phyloP scores from a whole-genome alignment of 2,113 vertebrate genomes.

The Alces alces region DNA sequence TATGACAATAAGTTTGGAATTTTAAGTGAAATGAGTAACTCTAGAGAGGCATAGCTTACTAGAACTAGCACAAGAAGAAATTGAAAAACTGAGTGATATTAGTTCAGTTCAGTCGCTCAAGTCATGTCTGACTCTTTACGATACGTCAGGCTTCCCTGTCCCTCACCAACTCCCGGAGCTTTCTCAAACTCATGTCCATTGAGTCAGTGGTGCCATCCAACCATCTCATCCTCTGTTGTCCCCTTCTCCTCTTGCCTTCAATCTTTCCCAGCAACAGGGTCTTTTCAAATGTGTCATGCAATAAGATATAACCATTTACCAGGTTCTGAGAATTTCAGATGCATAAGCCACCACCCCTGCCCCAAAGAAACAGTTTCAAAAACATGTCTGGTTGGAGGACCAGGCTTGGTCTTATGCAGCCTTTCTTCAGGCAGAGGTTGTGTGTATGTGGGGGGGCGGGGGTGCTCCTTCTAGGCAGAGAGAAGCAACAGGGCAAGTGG shows the following conservation, averaged over 20 bases:
- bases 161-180: background rate
- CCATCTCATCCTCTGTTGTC: background rate
- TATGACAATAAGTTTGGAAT: background rate
- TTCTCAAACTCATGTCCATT: background rate
- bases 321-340: background rate
- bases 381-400: background rate
- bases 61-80: background rate
- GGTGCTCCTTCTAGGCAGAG: background rate
- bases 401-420: background rate
- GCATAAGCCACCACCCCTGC: background rate
- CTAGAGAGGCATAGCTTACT: background rate
- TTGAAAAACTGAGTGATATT: background rate
- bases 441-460: fast-evolving
- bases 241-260: background rate
- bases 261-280: background rate
- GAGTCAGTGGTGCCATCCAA: background rate
- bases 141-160: background rate
- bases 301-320: background rate
- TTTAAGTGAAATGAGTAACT: background rate
- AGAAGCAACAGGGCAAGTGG: background rate
- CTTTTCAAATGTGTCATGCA: background rate
- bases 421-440: background rate
- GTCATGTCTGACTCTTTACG: fast-evolving
- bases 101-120: background rate
- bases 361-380: background rate